Base-by-base conservation (phyloP, 1,140 invertebrate species). In the Sesamia nonagrioides region DNA sequence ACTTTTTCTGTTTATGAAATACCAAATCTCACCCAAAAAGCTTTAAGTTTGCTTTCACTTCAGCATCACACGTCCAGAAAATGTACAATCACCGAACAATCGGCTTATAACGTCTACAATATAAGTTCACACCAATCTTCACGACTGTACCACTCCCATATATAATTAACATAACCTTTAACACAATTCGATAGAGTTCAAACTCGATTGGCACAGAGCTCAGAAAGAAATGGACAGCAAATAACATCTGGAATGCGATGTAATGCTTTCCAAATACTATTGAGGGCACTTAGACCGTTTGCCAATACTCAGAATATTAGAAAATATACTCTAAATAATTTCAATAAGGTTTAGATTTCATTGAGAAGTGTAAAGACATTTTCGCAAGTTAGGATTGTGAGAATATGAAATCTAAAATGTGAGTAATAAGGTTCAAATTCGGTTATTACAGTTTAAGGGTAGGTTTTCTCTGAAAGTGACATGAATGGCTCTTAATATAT, bases 191-290 rank as follows among this genome's bases (percentile, higher is more conserved):
- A 48, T 60, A 60, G 8, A 17, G 37, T 45, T 35, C 13, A 61
- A 60, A 74, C 15, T 74, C 15, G 56, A 6, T 33, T 45, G 6
- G 6, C 40, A 45, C 8, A 61, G 11, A 17, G 52, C 2, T 61
- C 13, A 74, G 11, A 17, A 8, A n/a, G 61, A 60, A 45, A 21
- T 74, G 35, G 54, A 21, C 18, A 13, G 40, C 18, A 45, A 45
- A 60, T 83, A 84, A 87, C 88, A 89, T 90, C 86, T 86, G 86
- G 87, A 85, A 78, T 87, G 79, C 82, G 84, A 84, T 88, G 87
- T 91, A 89, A 89, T 88, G 85, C 82, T 86, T 86, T 84, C 83
- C 86, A 89, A 89, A 89, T 86, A 71, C 86, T 79, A 79, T 84
- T 85, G 82, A 82, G 82, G 82, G 88, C 69, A 78, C 74, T 80